Conservation (phyloP, 2,888 invertebrate genomes). For the Disparrhopalites patrizii region DNA sequence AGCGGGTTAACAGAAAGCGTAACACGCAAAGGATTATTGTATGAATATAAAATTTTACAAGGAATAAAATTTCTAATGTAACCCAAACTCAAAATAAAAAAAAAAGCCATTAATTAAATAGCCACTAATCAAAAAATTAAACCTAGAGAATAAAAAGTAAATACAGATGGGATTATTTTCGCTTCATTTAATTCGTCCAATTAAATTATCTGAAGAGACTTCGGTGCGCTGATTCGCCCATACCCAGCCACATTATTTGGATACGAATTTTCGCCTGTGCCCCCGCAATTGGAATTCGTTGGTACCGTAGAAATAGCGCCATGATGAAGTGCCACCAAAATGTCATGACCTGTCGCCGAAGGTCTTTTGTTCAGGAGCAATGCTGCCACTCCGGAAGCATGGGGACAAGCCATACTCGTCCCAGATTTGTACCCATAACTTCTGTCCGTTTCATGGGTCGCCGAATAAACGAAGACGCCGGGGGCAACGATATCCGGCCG, state of each 20-base stretch:
- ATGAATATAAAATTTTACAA: too few species aligned
- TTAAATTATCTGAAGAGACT: too few species aligned
- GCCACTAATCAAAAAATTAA: too few species aligned
- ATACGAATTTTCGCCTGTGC: conserved; percentile 6
- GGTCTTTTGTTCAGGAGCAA: conserved; percentile 19
- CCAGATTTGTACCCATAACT: conserved; percentile 30
- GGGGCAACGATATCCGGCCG: conserved; percentile 40
- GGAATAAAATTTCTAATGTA: too few species aligned
- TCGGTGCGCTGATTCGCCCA: conserved; percentile 35
- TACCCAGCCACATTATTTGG: conserved; percentile 33
- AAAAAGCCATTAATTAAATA: too few species aligned
- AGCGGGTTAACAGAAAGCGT: too few species aligned
- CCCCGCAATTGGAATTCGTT: conserved; percentile 22
- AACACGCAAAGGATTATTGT: too few species aligned
- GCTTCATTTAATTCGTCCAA: too few species aligned
- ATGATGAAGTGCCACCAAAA: conserved; percentile 11
- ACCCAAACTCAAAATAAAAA: too few species aligned
- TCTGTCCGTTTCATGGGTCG: conserved; percentile 24
- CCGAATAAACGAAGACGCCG: conserved; percentile 27
- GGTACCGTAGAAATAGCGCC: not conserved
- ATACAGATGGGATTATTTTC: too few species aligned
- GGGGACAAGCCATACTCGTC: conserved; percentile 35
- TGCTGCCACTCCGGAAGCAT: conserved; percentile 31
- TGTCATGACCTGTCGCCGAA: conserved; percentile 6
- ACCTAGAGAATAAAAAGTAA: too few species aligned